phyloP scores from a whole-genome alignment of 2,888 invertebrate species.

The Tipula unca region DNA sequence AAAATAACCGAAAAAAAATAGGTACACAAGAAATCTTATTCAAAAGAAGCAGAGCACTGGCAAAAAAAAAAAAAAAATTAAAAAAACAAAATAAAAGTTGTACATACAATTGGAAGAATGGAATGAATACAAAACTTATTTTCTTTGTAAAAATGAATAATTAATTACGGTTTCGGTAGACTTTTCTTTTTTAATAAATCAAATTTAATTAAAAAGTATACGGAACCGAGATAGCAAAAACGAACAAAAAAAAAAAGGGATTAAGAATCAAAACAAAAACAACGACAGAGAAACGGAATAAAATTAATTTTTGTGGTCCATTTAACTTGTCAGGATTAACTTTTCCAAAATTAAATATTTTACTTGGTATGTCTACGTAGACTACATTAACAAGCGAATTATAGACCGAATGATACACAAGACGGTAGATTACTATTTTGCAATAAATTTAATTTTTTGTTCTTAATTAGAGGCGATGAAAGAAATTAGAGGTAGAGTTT shows the following conservation, averaged over 20 bases:
- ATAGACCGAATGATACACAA: background rate
- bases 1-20: background rate
- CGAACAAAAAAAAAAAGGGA: background rate
- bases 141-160: background rate
- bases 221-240: background rate
- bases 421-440: background rate
- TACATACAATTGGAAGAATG: background rate
- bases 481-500: background rate
- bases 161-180: background rate
- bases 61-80: background rate
- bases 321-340: constrained; percentile 8
- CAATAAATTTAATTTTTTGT: background rate
- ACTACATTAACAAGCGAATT: background rate
- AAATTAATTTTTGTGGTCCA: constrained; percentile 14
- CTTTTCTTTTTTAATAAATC: constrained; percentile 8
- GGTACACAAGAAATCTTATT: background rate
- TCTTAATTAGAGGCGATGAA: background rate
- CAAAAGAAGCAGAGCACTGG: background rate
- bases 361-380: background rate
- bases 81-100: background rate
- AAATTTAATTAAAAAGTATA: constrained; percentile 10
- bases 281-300: background rate
- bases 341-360: background rate
- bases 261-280: background rate
- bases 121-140: background rate